Percentiles rank a stretch among this genome's conserved stretches.
phyloP scores from a whole-genome alignment of 2,113 vertebrate species.

The Coreoperca whiteheadi region DNA sequence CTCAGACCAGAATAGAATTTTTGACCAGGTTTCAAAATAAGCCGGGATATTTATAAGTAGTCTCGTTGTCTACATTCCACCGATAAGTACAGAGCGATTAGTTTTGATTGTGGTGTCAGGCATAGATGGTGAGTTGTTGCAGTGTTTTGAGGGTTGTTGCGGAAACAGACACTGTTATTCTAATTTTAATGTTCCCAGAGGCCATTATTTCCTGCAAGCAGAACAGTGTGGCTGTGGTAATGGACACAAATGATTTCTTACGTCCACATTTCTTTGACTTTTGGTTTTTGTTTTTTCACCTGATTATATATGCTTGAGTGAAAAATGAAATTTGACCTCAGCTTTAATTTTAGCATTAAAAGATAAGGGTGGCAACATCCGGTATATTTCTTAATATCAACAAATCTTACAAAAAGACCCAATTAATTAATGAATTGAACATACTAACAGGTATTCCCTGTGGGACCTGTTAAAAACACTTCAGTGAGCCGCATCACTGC shows the following conservation, averaged over 20 bases:
- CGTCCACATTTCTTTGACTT: constrained; percentile 5
- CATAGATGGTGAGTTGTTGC: constrained; percentile 36
- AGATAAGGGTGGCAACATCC: background rate
- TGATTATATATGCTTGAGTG: background rate
- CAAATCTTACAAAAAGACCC: background rate
- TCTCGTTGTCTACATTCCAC: constrained; percentile 68
- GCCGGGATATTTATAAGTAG: constrained; percentile 62
- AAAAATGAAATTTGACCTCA: too few relatives aligned
- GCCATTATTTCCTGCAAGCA: constrained; percentile 26
- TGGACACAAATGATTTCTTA: background rate
- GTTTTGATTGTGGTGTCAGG: constrained; percentile 53
- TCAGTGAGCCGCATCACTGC: background rate
- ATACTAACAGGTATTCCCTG: background rate
- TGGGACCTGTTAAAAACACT: background rate
- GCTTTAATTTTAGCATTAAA: background rate
- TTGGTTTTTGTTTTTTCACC: background rate
- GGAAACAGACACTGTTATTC: constrained; percentile 59
- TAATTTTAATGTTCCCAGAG: constrained; percentile 48
- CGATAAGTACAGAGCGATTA: constrained; percentile 63
- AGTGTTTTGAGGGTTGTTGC: constrained; percentile 66
- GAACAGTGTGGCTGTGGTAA: constrained; percentile 1
- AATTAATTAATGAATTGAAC: background rate
- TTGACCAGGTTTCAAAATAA: constrained; percentile 66
- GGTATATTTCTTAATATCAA: background rate
- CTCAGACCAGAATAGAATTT: constrained; percentile 60